These are phyloP conservation scores for Latrodectus geometricus DNA, from an alignment of 1,140 invertebrate species.

Conservation along the genomic window DNA sequence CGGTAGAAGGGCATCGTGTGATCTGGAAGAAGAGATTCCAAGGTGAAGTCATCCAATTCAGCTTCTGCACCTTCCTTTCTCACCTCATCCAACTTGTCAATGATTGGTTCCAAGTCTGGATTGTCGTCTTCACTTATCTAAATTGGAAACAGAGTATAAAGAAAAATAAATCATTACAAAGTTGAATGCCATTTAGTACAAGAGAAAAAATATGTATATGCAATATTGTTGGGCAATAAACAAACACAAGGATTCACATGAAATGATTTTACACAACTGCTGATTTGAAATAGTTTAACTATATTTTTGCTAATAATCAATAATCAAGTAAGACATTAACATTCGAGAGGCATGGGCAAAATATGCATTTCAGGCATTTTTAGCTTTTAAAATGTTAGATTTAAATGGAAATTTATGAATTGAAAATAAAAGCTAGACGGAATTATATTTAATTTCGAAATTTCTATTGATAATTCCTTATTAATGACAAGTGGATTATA, in stretches of 20 bases:
- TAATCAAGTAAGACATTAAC: too few relatives aligned
- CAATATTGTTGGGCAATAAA: background rate
- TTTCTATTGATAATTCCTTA: too few relatives aligned
- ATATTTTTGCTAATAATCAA: background rate
- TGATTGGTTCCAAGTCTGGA: conserved; percentile 75
- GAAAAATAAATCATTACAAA: background rate
- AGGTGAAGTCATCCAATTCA: conserved; percentile 70
- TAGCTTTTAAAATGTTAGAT: too few relatives aligned
- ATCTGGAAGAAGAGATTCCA: conserved; percentile 72
- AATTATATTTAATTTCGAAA: too few relatives aligned
- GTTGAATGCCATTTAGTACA: background rate
- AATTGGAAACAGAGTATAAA: background rate
- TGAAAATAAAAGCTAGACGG: too few relatives aligned
- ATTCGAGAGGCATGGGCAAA: too few relatives aligned
- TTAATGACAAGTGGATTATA: too few relatives aligned
- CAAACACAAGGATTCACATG: background rate
- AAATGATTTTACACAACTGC: background rate
- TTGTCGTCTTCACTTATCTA: conserved; percentile 70
- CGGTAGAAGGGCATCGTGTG: conserved; percentile 76
- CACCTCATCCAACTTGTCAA: conserved; percentile 69
- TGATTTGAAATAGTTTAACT: background rate
- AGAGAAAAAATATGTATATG: background rate
- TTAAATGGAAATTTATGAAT: too few relatives aligned
- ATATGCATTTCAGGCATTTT: too few relatives aligned
- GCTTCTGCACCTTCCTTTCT: conserved; percentile 50